Percentiles rank a stretch among this genome's conserved stretches.
Evolutionary conservation across 2,113 vertebrate species (phyloP).

Genomic region (Chauna torquata): DNA sequence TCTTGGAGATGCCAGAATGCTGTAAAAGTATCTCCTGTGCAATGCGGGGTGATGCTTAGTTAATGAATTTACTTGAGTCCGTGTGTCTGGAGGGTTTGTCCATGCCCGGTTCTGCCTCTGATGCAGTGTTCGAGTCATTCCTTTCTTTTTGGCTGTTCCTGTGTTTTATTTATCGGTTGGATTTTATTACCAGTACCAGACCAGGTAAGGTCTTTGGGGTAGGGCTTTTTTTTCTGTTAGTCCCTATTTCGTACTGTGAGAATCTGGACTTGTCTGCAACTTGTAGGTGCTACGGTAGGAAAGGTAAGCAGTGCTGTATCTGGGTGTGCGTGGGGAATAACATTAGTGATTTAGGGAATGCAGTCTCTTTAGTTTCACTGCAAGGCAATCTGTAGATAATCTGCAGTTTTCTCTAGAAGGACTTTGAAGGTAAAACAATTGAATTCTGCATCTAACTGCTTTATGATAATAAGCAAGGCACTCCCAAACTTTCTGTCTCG

Average conservation of each 20-base stretch:
- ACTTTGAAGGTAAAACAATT: neutral
- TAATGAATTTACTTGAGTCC: neutral
- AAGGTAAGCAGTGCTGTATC: neutral
- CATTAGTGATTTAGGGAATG: neutral
- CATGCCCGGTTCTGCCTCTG: neutral
- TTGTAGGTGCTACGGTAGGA: neutral
- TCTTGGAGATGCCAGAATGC: neutral
- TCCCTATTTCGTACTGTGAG: neutral
- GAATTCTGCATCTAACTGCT: neutral
- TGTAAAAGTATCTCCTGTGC: constrained; percentile 18
- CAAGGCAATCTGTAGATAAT: neutral
- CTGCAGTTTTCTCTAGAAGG: neutral
- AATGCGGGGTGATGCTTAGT: neutral
- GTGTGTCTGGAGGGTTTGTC: neutral
- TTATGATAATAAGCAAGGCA: neutral
- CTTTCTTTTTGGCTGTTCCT: neutral
- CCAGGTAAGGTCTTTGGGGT: neutral
- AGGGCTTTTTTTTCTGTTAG: neutral
- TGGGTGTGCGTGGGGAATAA: neutral
- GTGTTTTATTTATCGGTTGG: neutral
- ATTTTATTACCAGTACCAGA: neutral
- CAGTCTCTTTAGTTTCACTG: neutral
- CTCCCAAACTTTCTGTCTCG: neutral
- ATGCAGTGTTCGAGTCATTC: neutral
- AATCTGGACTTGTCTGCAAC: neutral